Conservation (phyloP, 2,797 vertebrate species). For the Dermochelys coriacea region DNA sequence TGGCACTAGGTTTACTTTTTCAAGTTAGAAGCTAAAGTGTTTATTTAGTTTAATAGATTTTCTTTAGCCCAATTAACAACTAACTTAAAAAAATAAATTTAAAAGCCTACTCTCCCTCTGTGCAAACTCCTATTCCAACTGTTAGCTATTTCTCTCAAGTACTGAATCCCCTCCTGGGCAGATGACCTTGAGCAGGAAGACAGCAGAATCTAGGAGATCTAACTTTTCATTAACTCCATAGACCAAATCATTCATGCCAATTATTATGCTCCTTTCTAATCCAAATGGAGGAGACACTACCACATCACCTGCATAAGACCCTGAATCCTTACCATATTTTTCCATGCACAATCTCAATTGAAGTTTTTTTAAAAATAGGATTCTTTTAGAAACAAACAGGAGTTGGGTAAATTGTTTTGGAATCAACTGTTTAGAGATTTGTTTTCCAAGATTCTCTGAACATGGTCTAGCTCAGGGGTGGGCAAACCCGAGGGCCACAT, state of each 20-base stretch:
- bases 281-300: background rate
- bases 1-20: constrained; percentile 1
- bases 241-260: background rate
- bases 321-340: background rate
- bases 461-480: background rate
- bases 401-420: background rate
- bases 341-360: background rate
- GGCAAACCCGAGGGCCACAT: too few species aligned
- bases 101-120: background rate
- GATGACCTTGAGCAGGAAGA: background rate
- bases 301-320: background rate
- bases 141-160: background rate
- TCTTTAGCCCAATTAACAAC: too few species aligned
- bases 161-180: background rate
- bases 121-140: background rate
- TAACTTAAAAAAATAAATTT: background rate
- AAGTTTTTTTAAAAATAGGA: background rate
- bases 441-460: background rate
- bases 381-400: constrained; percentile 24
- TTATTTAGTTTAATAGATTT: too few species aligned
- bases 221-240: background rate
- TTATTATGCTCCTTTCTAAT: background rate
- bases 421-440: background rate
- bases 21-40: background rate
- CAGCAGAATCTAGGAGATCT: background rate